A percentile compares a stretch with the other conserved stretches of the same genome.
phyloP scores from a whole-genome alignment of 2,888 invertebrate genomes.

The Prosopocoilus inquinatus region DNA sequence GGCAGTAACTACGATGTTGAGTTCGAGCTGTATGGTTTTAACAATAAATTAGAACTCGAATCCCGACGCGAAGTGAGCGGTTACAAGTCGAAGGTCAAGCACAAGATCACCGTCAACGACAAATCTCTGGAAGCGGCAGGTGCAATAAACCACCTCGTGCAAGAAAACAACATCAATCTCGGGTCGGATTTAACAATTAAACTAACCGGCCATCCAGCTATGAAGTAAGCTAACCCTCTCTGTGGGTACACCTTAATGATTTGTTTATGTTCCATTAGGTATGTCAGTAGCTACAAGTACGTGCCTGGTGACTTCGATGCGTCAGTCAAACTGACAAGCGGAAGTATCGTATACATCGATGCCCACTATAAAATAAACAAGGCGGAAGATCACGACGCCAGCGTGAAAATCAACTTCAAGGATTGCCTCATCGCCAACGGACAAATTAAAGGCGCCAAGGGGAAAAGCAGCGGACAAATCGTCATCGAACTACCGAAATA shows the following conservation, averaged over 20 bases:
- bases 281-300: conserved; percentile 46
- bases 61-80: conserved; percentile 58
- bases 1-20: conserved; percentile 58
- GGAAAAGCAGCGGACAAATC: conserved; percentile 63
- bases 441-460: conserved; percentile 62
- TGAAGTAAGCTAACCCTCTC: conserved; percentile 53
- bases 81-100: conserved; percentile 61
- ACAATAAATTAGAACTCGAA: conserved; percentile 55
- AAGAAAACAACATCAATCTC: conserved; percentile 57
- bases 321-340: conserved; percentile 55
- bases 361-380: conserved; percentile 54
- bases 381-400: conserved; percentile 51
- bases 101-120: conserved; percentile 59
- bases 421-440: conserved; percentile 63
- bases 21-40: conserved; percentile 55
- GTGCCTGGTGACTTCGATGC: conserved; percentile 54
- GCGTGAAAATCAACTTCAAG: conserved; percentile 60
- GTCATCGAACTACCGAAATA: conserved; percentile 60
- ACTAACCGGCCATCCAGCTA: conserved; percentile 55
- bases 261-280: background rate
- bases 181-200: conserved; percentile 59
- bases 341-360: conserved; percentile 56
- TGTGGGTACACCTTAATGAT: background rate
- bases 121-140: conserved; percentile 64
- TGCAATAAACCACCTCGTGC: conserved; percentile 56